Conservation (phyloP, 2,888 invertebrate species). For the Acanthoscelides obtectus region DNA sequence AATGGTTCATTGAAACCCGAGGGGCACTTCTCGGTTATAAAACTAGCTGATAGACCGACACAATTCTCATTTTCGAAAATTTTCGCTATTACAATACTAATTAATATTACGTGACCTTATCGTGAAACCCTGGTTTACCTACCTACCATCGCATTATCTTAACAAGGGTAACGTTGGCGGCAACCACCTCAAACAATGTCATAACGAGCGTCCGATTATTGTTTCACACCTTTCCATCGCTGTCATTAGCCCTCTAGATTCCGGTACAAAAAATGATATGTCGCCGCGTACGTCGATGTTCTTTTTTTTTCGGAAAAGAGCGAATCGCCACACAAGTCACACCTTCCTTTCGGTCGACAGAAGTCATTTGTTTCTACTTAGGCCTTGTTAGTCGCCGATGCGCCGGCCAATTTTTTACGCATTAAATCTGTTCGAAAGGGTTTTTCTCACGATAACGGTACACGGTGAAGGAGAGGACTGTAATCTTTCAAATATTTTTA, state of each 20-base stretch:
- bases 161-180: background rate
- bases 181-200: background rate
- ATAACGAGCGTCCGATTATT: background rate
- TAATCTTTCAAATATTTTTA: background rate
- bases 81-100: too few species aligned
- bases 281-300: conserved; percentile 10
- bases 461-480: background rate
- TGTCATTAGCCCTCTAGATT: background rate
- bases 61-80: too few species aligned
- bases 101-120: too few species aligned
- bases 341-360: conserved; percentile 33
- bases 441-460: background rate
- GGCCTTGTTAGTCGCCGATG: conserved; percentile 20
- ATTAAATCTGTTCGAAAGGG: conserved; percentile 18
- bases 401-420: conserved; percentile 28
- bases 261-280: background rate
- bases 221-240: background rate
- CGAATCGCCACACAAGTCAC: conserved; percentile 24
- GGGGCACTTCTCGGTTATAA: too few species aligned
- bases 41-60: too few species aligned
- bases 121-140: too few species aligned
- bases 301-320: conserved; percentile 13
- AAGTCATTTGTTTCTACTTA: conserved; percentile 42
- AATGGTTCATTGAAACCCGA: too few species aligned
- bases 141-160: background rate